Conservation (phyloP, 2,888 invertebrate species). For the Calameuta idolon region DNA sequence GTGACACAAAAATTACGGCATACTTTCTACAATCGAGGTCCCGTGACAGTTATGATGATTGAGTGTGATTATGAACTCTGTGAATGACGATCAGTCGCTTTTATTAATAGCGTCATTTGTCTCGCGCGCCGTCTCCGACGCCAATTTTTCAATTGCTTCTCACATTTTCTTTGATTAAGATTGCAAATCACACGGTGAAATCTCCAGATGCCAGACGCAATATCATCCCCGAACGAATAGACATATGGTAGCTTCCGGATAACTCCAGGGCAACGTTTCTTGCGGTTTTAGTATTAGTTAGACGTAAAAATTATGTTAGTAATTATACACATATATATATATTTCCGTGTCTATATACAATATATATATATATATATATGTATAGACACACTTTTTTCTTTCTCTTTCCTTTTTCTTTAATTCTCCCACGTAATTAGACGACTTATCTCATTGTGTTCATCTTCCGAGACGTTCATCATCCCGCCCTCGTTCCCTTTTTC, state of each 20-base stretch:
- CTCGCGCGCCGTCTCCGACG: not conserved
- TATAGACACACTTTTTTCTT: not conserved
- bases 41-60: slow-evolving; percentile 19
- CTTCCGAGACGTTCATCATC: not conserved
- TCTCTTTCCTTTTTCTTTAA: not conserved
- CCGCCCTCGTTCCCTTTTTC: not conserved
- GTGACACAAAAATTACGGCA: slow-evolving; percentile 29
- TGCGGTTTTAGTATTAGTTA: not conserved
- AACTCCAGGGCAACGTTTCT: not conserved
- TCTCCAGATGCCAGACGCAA: not conserved
- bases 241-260: not conserved
- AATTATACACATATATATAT: too few species aligned
- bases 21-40: slow-evolving; percentile 24
- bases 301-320: not conserved
- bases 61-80: slow-evolving; percentile 19
- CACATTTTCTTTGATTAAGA: slow-evolving; percentile 11
- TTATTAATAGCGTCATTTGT: not conserved
- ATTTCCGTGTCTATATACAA: too few species aligned
- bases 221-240: not conserved
- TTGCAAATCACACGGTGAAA: slow-evolving; percentile 1
- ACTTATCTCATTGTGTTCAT: not conserved
- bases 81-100: slow-evolving; percentile 10
- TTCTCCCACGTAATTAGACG: not conserved
- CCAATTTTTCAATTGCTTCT: slow-evolving; percentile 13
- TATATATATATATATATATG: too few species aligned